These are phyloP conservation scores for Cotesia chilonis DNA, from an alignment of 1,140 invertebrate species.

Conservation along the genomic window DNA sequence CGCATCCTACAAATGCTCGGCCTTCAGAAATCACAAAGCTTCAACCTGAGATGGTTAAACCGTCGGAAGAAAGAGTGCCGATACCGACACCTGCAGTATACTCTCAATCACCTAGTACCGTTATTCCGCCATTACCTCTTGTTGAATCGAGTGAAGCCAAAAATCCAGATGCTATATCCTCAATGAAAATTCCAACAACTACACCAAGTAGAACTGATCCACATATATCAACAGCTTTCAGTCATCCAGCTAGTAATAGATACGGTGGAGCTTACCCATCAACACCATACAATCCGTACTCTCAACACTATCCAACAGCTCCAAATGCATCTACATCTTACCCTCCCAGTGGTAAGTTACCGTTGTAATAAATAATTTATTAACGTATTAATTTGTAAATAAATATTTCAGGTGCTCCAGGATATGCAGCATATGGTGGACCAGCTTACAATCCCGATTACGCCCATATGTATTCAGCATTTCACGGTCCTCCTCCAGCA, in stretches of 20 bases:
- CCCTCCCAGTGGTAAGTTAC: conserved; percentile 56
- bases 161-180: conserved; percentile 40
- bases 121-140: conserved; percentile 13
- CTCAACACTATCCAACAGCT: conserved; percentile 36
- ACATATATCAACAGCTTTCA: conserved; percentile 57
- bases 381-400: conserved; percentile 34
- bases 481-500: conserved; percentile 60
- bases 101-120: conserved; percentile 39
- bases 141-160: conserved; percentile 44
- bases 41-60: conserved; percentile 48
- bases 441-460: conserved; percentile 63
- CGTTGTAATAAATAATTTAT: no score
- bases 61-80: conserved; percentile 46
- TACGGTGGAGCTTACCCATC: conserved; percentile 67
- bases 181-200: conserved; percentile 30
- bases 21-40: conserved; percentile 41
- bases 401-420: conserved; percentile 53
- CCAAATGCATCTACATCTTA: conserved; percentile 59
- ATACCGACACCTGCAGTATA: conserved; percentile 46
- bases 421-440: conserved; percentile 57
- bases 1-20: conserved; percentile 46
- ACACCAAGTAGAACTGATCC: conserved; percentile 50
- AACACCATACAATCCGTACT: conserved; percentile 53
- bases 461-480: conserved; percentile 64
- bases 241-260: conserved; percentile 63